Evolutionary conservation across 1,140 invertebrate species (phyloP).

Genomic region (Plutomurus gul): DNA sequence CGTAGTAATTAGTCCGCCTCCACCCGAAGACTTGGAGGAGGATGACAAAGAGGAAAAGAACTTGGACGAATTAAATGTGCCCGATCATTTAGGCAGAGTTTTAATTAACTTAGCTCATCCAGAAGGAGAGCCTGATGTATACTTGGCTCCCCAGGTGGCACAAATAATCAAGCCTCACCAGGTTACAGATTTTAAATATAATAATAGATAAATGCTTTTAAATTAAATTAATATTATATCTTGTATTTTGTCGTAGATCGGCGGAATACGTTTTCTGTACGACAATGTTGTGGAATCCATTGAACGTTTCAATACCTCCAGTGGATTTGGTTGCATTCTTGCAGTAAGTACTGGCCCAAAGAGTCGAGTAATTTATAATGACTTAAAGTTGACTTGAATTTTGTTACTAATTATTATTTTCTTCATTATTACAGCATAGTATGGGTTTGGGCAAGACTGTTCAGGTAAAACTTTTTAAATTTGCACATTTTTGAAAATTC

Average conservation of each 20-base stretch:
- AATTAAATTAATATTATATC: background rate
- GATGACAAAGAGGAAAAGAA: slow-evolving; percentile 66
- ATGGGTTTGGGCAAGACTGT: slow-evolving; percentile 99
- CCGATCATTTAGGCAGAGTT: slow-evolving; percentile 88
- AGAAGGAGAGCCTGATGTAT: slow-evolving; percentile 88
- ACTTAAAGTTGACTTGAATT: background rate
- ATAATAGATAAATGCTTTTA: background rate
- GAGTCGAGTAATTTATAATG: background rate
- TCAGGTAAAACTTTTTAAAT: slow-evolving; percentile 65
- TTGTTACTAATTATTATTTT: background rate
- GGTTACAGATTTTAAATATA: slow-evolving; percentile 56
- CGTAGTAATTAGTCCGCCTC: slow-evolving; percentile 73
- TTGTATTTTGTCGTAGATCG: slow-evolving; percentile 70
- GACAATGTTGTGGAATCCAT: slow-evolving; percentile 95
- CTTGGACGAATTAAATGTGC: slow-evolving; percentile 83
- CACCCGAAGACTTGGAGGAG: slow-evolving; percentile 61
- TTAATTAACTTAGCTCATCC: slow-evolving; percentile 96
- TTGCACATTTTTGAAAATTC: background rate
- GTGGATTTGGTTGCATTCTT: slow-evolving; percentile 96
- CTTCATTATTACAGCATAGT: slow-evolving; percentile 77
- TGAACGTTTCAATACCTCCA: slow-evolving; percentile 82
- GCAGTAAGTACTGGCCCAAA: background rate
- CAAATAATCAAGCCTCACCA: slow-evolving; percentile 94
- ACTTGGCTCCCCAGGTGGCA: slow-evolving; percentile 89
- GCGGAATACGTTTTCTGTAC: slow-evolving; percentile 92